phyloP scores from a whole-genome alignment of 2,113 vertebrate species.

The Ceuthmochares aereus region DNA sequence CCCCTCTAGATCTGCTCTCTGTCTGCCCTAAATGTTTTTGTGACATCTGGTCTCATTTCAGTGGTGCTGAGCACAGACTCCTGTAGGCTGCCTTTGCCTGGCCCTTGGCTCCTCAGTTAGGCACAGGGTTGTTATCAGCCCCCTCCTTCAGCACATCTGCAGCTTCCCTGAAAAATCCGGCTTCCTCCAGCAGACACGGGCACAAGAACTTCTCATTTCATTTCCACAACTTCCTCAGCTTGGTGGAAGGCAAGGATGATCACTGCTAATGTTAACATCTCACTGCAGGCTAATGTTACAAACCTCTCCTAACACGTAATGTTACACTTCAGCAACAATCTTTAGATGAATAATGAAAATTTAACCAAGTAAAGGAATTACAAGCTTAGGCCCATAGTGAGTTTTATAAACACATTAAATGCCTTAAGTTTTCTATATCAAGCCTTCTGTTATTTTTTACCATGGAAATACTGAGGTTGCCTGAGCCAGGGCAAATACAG shows the following conservation, averaged over 20 bases:
- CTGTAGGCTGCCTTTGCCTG: background rate
- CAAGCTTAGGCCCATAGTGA: background rate
- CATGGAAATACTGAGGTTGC: background rate
- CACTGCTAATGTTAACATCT: background rate
- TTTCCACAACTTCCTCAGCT: background rate
- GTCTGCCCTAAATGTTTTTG: accelerated
- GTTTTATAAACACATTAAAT: conserved; percentile 45
- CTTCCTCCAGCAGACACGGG: accelerated
- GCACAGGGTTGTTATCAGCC: background rate
- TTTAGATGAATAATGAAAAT: conserved; percentile 40
- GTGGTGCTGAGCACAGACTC: background rate
- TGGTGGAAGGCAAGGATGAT: conserved; percentile 23
- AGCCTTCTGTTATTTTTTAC: background rate
- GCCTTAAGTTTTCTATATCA: background rate
- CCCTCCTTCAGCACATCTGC: background rate
- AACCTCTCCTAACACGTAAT: background rate
- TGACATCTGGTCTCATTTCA: background rate
- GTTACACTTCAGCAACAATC: background rate
- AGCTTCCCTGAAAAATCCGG: accelerated
- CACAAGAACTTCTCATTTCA: background rate
- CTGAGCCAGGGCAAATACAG: background rate
- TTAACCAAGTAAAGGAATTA: conserved; percentile 24
- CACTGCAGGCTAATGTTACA: background rate
- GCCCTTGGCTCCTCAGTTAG: background rate
- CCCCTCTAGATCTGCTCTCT: background rate